Percentiles rank a stretch among this genome's conserved stretches.
Evolutionary conservation across 2,888 invertebrate genomes (phyloP).

Genomic region (Diadegma fenestrale): DNA sequence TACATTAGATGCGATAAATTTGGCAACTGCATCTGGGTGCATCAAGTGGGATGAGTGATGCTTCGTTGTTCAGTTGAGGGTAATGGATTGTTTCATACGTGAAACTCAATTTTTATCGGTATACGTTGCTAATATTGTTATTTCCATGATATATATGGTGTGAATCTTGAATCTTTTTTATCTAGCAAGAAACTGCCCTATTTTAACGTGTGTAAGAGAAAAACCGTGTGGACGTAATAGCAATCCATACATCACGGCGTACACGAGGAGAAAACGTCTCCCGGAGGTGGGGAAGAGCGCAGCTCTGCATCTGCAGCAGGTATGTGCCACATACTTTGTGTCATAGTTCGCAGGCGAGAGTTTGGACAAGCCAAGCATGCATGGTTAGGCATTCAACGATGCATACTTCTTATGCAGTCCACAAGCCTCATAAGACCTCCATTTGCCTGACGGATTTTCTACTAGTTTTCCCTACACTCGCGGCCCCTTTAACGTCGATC

Average conservation of each 20-base stretch:
- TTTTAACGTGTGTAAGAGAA: background rate
- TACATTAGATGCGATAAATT: conserved; percentile 72
- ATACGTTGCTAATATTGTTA: background rate
- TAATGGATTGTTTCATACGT: conserved; percentile 81
- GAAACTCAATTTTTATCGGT: conserved; percentile 74
- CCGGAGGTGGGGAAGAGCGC: background rate
- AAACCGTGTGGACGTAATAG: conserved; percentile 65
- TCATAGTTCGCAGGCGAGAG: conserved; percentile 33
- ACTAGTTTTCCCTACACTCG: conserved; percentile 8
- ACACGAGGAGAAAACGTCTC: conserved; percentile 2
- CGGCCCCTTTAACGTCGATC: background rate
- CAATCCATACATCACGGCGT: conserved; percentile 80
- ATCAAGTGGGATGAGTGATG: conserved; percentile 81
- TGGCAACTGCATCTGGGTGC: conserved; percentile 76
- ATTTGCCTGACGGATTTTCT: background rate
- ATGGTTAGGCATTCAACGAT: conserved; percentile 42
- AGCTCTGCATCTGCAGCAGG: conserved; percentile 43
- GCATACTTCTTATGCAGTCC: conserved; percentile 41
- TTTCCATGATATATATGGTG: background rate
- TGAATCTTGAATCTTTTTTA: background rate
- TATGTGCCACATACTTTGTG: conserved; percentile 40
- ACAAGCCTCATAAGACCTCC: conserved; percentile 14
- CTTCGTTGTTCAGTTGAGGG: conserved; percentile 76
- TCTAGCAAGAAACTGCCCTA: background rate
- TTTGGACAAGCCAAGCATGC: conserved; percentile 31